Percentiles rank a stretch among this genome's conserved stretches.
Conservation (phyloP, 2,113 vertebrate genomes). For the Aptenodytes patagonicus region DNA sequence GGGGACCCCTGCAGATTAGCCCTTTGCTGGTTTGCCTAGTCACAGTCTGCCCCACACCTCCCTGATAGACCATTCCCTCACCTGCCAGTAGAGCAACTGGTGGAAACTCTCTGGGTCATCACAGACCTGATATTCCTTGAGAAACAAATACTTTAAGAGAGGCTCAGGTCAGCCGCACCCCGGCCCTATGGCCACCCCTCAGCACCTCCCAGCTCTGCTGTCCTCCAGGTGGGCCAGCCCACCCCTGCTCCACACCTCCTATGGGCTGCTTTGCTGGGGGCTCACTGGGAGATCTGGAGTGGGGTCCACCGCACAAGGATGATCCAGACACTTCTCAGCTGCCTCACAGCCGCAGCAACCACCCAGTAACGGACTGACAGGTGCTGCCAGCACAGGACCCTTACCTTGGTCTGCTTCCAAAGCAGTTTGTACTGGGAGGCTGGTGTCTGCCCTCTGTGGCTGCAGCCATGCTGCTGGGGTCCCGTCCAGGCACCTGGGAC, state of each 20-base stretch:
- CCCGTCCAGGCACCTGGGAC: slow-evolving; percentile 61
- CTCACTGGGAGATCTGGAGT: background rate
- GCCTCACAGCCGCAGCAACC: background rate
- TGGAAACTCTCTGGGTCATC: background rate
- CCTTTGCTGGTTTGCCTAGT: background rate
- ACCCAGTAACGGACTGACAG: background rate
- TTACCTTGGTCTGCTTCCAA: slow-evolving; percentile 74
- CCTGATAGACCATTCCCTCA: background rate
- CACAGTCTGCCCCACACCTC: background rate
- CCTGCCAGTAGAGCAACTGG: background rate
- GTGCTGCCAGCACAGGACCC: background rate
- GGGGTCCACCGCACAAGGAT: background rate
- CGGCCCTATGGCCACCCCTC: accelerated
- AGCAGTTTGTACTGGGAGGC: slow-evolving; percentile 69
- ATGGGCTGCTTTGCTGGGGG: background rate
- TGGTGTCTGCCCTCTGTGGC: slow-evolving; percentile 55
- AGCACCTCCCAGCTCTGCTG: background rate
- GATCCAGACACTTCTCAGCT: background rate
- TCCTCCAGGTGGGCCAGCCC: background rate
- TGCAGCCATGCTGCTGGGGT: background rate
- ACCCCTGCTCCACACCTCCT: background rate
- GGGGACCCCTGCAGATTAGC: background rate
- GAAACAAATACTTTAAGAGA: background rate
- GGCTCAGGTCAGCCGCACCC: background rate
- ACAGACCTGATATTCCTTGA: background rate